Percentiles rank a stretch among this genome's conserved stretches.
Evolutionary conservation across 2,888 invertebrate genomes (phyloP).

Genomic region (Chaetogeoica ovagalla): DNA sequence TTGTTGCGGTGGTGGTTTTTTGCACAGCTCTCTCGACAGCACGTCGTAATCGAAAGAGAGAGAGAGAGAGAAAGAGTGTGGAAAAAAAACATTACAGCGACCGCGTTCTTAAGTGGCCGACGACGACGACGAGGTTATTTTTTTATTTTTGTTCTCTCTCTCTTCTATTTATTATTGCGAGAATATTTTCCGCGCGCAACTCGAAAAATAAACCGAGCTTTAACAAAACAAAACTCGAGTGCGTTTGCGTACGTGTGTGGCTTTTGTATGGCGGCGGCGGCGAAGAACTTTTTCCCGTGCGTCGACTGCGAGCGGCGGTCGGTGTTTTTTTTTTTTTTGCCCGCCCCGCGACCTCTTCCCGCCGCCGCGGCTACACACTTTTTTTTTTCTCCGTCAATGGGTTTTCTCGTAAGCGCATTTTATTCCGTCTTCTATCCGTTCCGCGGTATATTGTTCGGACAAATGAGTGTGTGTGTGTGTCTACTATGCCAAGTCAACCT

Average conservation of each 20-base stretch:
- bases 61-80: too few species aligned
- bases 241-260: background rate
- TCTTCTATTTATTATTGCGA: constrained; percentile 13
- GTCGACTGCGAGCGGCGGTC: background rate
- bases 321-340: constrained; percentile 7
- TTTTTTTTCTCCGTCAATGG: constrained; percentile 28
- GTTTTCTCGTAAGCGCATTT: background rate
- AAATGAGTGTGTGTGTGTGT: too few species aligned
- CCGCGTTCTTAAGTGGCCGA: constrained; percentile 30
- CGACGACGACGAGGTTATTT: background rate
- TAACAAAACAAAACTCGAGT: constrained; percentile 47
- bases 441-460: constrained; percentile 20
- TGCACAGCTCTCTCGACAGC: background rate
- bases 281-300: constrained; percentile 20
- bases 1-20: background rate
- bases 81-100: background rate
- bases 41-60: background rate
- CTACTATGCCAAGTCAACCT: background rate
- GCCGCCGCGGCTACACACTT: background rate
- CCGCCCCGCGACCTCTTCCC: too few species aligned
- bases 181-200: constrained; percentile 16
- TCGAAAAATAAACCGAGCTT: constrained; percentile 48
- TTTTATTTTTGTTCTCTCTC: background rate
- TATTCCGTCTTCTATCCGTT: constrained; percentile 25
- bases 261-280: constrained; percentile 32